Evolutionary conservation across 2,888 invertebrate genomes (phyloP), one percentile per base, ranked within the genome.

Genomic region (Aleiodes alternator): DNA sequence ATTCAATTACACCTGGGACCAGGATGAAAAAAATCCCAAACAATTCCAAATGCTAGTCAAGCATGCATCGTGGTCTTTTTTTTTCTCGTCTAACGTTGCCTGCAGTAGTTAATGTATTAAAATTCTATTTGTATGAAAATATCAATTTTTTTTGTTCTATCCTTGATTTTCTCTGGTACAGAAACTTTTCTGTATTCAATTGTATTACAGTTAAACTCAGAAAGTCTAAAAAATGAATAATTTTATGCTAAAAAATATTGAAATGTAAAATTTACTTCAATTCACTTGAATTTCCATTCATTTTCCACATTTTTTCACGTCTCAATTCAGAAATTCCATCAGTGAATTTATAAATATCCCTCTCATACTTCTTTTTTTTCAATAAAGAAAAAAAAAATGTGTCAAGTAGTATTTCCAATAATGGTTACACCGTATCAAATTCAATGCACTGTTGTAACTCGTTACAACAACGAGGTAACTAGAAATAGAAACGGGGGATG

Each of bases 1-100:
- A 84, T 85, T 85, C 82, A 85, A 85, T 85, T 85, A 85, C 84
- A 84, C 81, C 76, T 77, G 83, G 82, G 84, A 83, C 81, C 79
- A 75, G 76, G 9, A 43, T 43, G 34, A 16, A 64, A 14, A 61
- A 64, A 43, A 64, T n/a, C 43, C 48, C 59, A n/a, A 31, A 59
- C 59, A 59, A 34, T 59, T 59, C 48, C 16, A 48, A 48, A 23
- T 73, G 69, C 73, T 74, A 61, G 48, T 75, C 64, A 77, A 72
- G 72, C 53, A 75, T 53, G 78, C 68, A 56, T 51, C 73, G 77
- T 75, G 75, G 77, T 64, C 53, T 66, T 57, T 56, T 57, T 76
- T 78, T 64, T 57, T 66, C 51, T 56, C 51, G n/a, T 50, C 64
- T 16, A 14, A 64, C 72, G 69, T 51, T 73, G 48, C 50, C 50